Conservation (phyloP, 2,113 vertebrate species). For the Chloebia gouldiae region DNA sequence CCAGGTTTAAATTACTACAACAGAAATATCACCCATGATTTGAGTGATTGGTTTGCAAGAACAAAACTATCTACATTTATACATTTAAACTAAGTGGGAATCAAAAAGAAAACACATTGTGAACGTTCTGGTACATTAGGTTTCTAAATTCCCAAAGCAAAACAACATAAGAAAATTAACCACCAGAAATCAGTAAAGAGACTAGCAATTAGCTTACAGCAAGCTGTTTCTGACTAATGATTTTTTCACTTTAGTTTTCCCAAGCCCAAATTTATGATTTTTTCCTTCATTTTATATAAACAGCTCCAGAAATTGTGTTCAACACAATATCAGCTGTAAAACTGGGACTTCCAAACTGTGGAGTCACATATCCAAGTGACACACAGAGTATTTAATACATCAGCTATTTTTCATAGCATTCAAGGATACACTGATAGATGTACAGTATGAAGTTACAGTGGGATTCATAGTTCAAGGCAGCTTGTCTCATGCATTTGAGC, state of each 20-base stretch:
- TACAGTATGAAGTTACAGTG: neutral
- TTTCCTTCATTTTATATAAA: neutral
- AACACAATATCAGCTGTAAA: neutral
- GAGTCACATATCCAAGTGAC: neutral
- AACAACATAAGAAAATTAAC: conserved; percentile 39
- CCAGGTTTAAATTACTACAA: neutral
- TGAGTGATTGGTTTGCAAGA: neutral
- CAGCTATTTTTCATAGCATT: neutral
- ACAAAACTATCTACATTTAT: neutral
- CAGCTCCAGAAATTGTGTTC: neutral
- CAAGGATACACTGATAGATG: neutral
- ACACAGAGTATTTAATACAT: neutral
- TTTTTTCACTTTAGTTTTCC: conserved; percentile 5
- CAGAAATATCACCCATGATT: neutral
- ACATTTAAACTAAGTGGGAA: neutral
- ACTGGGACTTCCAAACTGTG: neutral
- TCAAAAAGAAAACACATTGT: conserved; percentile 24
- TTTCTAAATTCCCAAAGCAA: conserved; percentile 44
- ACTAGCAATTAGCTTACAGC: conserved; percentile 35
- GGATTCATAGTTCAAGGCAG: neutral
- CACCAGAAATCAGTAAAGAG: conserved; percentile 23
- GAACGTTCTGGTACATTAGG: conserved; percentile 27
- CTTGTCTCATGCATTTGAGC: neutral
- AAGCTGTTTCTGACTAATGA: conserved; percentile 43
- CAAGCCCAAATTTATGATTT: neutral